Conservation (phyloP, 2,888 invertebrate species). For the Empis stercorea region DNA sequence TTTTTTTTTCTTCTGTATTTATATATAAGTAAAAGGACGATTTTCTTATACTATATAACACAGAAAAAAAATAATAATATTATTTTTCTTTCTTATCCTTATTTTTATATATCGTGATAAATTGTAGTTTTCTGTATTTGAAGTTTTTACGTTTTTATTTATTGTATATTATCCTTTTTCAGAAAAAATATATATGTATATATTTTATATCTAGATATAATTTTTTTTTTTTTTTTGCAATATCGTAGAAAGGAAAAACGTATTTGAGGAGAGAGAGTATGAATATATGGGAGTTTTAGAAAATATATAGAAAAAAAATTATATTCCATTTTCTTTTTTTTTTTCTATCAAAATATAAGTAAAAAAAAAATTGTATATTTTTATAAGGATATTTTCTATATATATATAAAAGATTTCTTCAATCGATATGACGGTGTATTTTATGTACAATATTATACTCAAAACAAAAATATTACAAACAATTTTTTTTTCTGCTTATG, state of each 20-base stretch:
- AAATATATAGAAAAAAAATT: background rate
- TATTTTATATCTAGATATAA: background rate
- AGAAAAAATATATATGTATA: background rate
- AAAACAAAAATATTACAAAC: background rate
- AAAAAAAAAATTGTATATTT: background rate
- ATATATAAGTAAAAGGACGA: background rate
- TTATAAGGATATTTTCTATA: background rate
- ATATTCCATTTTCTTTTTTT: background rate
- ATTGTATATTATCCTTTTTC: slow-evolving; percentile 1
- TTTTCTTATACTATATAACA: no score
- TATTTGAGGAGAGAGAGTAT: no score
- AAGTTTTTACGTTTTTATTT: slow-evolving; percentile 13
- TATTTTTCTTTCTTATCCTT: background rate
- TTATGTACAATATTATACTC: background rate
- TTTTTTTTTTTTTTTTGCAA: no score
- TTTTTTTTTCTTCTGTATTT: background rate
- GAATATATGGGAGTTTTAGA: no score
- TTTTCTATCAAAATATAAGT: background rate
- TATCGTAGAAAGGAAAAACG: no score
- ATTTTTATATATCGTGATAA: slow-evolving; percentile 15
- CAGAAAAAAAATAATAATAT: background rate
- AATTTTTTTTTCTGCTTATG: background rate
- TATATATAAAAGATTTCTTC: background rate
- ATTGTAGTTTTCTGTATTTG: slow-evolving; percentile 18
- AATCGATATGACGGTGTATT: background rate